These are phyloP conservation scores for Tetranychus urticae DNA, from an alignment of 1,140 invertebrate species.

Conservation along the genomic window DNA sequence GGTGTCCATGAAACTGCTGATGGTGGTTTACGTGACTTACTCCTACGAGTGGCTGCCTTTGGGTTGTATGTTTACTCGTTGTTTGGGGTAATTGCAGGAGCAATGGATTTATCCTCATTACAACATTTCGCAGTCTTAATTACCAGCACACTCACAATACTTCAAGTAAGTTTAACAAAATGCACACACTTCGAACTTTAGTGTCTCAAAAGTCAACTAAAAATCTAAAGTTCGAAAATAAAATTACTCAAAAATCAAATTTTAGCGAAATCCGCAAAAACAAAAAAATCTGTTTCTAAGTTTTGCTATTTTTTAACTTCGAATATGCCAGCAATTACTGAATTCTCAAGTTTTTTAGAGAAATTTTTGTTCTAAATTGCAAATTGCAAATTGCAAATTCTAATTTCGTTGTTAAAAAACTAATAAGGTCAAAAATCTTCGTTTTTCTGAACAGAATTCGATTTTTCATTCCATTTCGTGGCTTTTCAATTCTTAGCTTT, in stretches of 20 bases:
- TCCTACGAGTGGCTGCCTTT: slow-evolving; percentile 67
- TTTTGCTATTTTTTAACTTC: too few species aligned
- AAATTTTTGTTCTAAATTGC: too few species aligned
- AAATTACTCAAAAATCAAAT: not conserved
- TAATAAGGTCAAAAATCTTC: too few species aligned
- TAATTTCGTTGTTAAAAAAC: too few species aligned
- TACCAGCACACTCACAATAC: slow-evolving; percentile 54
- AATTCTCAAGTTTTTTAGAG: too few species aligned
- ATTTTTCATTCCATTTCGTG: too few species aligned
- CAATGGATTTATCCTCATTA: slow-evolving; percentile 38
- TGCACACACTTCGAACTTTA: slow-evolving; percentile 9
- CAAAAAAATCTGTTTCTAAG: too few species aligned
- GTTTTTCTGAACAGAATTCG: too few species aligned
- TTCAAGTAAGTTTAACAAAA: slow-evolving; percentile 32
- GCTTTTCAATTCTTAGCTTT: too few species aligned
- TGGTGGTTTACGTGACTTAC: slow-evolving; percentile 47
- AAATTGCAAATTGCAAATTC: too few species aligned
- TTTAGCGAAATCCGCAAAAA: not conserved
- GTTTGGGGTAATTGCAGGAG: slow-evolving; percentile 73
- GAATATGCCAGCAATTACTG: too few species aligned
- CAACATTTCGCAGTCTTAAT: slow-evolving; percentile 69
- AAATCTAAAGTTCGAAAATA: not conserved
- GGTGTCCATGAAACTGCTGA: slow-evolving; percentile 10
- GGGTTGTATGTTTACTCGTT: slow-evolving; percentile 74
- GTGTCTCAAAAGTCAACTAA: not conserved